These are phyloP conservation scores for Telenomus remus DNA, from an alignment of 1,140 invertebrate genomes.

Conservation along the genomic window DNA sequence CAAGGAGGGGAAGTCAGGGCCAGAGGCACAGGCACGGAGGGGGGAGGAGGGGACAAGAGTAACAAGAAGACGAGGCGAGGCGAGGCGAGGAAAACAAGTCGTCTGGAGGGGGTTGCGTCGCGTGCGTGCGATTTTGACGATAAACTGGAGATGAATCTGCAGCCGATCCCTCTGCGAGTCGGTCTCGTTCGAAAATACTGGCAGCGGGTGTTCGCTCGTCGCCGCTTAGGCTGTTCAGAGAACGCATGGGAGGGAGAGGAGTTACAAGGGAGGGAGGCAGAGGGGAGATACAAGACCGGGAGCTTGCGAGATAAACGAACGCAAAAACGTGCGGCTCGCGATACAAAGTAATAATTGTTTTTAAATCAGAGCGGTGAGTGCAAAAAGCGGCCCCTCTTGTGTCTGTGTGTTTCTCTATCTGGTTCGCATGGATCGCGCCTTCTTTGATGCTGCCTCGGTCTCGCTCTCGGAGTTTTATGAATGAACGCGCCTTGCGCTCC, in stretches of 20 bases:
- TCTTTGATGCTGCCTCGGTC: conserved; percentile 57
- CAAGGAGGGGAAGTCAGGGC: conserved; percentile 38
- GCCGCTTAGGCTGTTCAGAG: conserved; percentile 39
- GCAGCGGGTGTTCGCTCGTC: conserved; percentile 52
- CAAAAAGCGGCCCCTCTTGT: conserved; percentile 25
- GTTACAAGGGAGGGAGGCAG: conserved; percentile 22
- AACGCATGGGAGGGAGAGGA: conserved; percentile 14
- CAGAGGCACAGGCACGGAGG: conserved; percentile 20
- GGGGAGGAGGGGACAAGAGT: conserved; percentile 11
- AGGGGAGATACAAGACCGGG: conserved; percentile 11
- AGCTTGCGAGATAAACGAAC: conserved; percentile 8
- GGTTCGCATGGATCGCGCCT: conserved; percentile 17
- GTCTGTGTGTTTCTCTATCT: conserved; percentile 16
- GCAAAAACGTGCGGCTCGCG: conserved; percentile 17
- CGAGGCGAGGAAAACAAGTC: conserved; percentile 11
- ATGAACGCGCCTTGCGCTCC: conserved; percentile 70
- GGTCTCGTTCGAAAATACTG: conserved; percentile 54
- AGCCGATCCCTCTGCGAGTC: conserved; percentile 48
- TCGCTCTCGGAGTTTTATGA: conserved; percentile 70
- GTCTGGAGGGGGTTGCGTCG: conserved; percentile 27
- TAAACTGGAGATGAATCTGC: conserved; percentile 41
- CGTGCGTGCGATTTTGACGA: conserved; percentile 43
- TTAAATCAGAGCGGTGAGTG: conserved; percentile 21
- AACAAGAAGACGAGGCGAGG: conserved; percentile 15
- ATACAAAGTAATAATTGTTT: conserved; percentile 51